These are phyloP conservation scores for Ceratosolen fusciceps DNA, from an alignment of 1,140 invertebrate genomes.

Conservation along the genomic window DNA sequence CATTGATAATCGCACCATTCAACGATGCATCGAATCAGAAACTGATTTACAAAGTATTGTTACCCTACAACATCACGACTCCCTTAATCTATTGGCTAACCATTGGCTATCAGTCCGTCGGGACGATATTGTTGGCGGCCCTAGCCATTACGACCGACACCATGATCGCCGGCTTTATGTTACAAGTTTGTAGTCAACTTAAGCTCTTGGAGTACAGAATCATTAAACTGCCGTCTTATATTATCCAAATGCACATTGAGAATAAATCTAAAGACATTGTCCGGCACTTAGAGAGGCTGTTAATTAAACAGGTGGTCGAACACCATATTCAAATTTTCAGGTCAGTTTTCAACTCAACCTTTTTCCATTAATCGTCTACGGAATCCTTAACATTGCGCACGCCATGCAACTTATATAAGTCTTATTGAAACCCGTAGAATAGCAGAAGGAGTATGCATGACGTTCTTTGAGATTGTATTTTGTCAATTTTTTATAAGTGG, in stretches of 20 bases:
- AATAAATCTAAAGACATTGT: not conserved
- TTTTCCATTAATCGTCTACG: no score
- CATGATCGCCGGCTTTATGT: conserved; percentile 38
- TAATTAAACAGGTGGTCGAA: not conserved
- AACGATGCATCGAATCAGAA: not conserved
- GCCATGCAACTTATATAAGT: not conserved
- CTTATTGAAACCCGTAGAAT: not conserved
- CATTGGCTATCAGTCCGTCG: conserved; percentile 9
- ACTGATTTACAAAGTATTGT: conserved; percentile 32
- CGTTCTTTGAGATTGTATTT: conserved; percentile 14
- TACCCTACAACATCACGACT: conserved; percentile 19
- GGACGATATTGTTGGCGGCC: not conserved
- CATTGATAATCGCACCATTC: not conserved
- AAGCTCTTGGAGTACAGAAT: conserved; percentile 8
- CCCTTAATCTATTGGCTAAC: conserved; percentile 13
- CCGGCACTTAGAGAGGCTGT: not conserved
- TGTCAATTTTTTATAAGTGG: conserved; percentile 24
- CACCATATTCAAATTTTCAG: not conserved
- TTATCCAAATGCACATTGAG: not conserved
- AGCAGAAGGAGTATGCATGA: conserved; percentile 6
- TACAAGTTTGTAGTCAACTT: conserved; percentile 23
- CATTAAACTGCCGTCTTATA: not conserved
- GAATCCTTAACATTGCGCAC: no score
- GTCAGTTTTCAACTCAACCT: not conserved
- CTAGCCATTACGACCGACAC: conserved; percentile 20